Percentiles rank a stretch among this genome's conserved stretches.
Evolutionary conservation across 1,140 invertebrate species (phyloP).

Genomic region (Centruroides sculpturatus): DNA sequence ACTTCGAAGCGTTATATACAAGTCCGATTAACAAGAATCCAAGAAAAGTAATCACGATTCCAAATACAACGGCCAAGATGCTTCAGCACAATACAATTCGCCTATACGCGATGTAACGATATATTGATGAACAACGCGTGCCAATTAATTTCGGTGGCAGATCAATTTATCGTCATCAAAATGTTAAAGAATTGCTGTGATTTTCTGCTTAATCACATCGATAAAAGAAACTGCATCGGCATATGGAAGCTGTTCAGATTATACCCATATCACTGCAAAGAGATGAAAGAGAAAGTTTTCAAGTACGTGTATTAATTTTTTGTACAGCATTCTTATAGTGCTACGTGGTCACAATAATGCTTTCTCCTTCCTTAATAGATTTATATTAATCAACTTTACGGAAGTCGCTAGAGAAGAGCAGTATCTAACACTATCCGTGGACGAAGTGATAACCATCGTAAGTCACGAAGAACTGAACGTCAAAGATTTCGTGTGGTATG

Average conservation of each 20-base stretch:
- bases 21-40: slow-evolving; percentile 49
- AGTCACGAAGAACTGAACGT: slow-evolving; percentile 50
- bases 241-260: slow-evolving; percentile 57
- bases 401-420: slow-evolving; percentile 41
- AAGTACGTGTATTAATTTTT: slow-evolving; percentile 43
- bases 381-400: slow-evolving; percentile 39
- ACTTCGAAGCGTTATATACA: slow-evolving; percentile 74
- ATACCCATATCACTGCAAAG: slow-evolving; percentile 12
- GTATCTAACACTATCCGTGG: slow-evolving; percentile 48
- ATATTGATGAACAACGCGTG: slow-evolving; percentile 44
- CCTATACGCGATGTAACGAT: slow-evolving; percentile 43
- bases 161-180: slow-evolving; percentile 59
- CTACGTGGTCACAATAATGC: too few relatives aligned
- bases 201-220: slow-evolving; percentile 46
- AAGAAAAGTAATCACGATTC: slow-evolving; percentile 48
- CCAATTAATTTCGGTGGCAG: slow-evolving; percentile 40
- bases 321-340: too few relatives aligned
- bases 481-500: slow-evolving; percentile 46
- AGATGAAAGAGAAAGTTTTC: slow-evolving; percentile 44
- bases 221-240: slow-evolving; percentile 59
- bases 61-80: slow-evolving; percentile 54
- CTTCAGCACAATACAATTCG: slow-evolving; percentile 59
- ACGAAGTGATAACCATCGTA: slow-evolving; percentile 52
- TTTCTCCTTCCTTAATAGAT: too few relatives aligned
- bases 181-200: slow-evolving; percentile 60